phyloP scores from a whole-genome alignment of 2,888 invertebrate species.

The Seladonia tumulorum region DNA sequence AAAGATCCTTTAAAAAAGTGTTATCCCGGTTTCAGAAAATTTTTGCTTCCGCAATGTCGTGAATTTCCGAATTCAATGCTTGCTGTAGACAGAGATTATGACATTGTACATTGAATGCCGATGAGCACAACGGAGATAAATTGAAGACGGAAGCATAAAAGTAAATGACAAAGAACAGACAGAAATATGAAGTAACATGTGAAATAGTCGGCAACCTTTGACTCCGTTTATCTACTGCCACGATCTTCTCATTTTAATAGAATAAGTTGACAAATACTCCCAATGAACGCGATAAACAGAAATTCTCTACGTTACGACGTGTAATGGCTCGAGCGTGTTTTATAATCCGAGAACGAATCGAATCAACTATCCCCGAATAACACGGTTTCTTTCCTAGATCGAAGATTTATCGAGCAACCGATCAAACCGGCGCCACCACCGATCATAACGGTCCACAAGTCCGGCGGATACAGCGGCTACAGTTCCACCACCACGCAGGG shows the following conservation, averaged over 20 bases:
- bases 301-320: background rate
- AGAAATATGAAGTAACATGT: background rate
- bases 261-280: background rate
- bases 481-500: slow-evolving; percentile 83
- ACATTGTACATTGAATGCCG: background rate
- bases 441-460: slow-evolving; percentile 85
- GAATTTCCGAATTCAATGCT: too few species aligned
- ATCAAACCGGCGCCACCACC: slow-evolving; percentile 91
- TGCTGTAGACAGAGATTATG: too few species aligned
- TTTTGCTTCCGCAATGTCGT: too few species aligned
- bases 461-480: slow-evolving; percentile 83
- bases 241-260: background rate
- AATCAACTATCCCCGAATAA: background rate
- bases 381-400: slow-evolving; percentile 85
- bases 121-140: background rate
- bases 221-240: background rate
- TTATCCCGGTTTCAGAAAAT: too few species aligned
- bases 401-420: slow-evolving; percentile 94
- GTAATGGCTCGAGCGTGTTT: slow-evolving; percentile 7
- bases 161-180: background rate
- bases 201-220: background rate
- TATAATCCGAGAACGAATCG: background rate
- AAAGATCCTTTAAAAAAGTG: too few species aligned
- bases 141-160: background rate
- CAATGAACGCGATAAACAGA: background rate